Conservation (phyloP, 2,797 vertebrate species). For the Oreochromis mossambicus region DNA sequence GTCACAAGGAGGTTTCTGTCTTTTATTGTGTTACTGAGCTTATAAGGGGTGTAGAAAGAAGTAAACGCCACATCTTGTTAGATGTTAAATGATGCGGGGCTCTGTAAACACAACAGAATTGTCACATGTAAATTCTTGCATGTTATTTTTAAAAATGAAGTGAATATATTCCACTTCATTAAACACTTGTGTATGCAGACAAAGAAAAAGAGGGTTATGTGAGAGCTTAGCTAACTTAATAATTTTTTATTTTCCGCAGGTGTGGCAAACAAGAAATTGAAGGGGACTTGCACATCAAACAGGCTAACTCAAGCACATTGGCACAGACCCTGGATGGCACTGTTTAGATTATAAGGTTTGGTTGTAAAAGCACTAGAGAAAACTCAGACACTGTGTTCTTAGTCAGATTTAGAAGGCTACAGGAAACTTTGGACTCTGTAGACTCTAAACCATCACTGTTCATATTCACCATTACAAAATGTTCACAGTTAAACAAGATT, state of each 20-base stretch:
- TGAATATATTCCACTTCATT: neutral
- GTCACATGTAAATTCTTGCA: neutral
- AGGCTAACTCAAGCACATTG: conserved; percentile 88
- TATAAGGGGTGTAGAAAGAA: neutral
- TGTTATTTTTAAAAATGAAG: neutral
- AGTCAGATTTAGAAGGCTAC: conserved; percentile 73
- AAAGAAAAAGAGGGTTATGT: neutral
- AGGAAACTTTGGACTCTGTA: conserved; percentile 66
- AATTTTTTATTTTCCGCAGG: conserved; percentile 57
- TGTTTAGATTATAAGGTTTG: conserved; percentile 75
- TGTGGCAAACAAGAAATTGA: conserved; percentile 88
- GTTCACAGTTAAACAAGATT: conserved; percentile 87
- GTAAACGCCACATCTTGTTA: neutral
- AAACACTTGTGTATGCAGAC: neutral
- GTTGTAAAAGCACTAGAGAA: conserved; percentile 88
- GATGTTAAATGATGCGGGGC: neutral
- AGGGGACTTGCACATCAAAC: conserved; percentile 82
- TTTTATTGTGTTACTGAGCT: neutral
- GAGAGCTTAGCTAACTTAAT: neutral
- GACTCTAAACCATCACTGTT: conserved; percentile 78
- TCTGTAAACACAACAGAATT: neutral
- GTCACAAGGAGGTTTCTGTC: neutral
- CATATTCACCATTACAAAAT: conserved; percentile 71
- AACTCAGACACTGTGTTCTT: conserved; percentile 85
- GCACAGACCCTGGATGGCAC: conserved; percentile 91